Evolutionary conservation across 2,113 vertebrate genomes (phyloP), one percentile per base, ranked within the genome.

Genomic region (Ptyas mucosa): DNA sequence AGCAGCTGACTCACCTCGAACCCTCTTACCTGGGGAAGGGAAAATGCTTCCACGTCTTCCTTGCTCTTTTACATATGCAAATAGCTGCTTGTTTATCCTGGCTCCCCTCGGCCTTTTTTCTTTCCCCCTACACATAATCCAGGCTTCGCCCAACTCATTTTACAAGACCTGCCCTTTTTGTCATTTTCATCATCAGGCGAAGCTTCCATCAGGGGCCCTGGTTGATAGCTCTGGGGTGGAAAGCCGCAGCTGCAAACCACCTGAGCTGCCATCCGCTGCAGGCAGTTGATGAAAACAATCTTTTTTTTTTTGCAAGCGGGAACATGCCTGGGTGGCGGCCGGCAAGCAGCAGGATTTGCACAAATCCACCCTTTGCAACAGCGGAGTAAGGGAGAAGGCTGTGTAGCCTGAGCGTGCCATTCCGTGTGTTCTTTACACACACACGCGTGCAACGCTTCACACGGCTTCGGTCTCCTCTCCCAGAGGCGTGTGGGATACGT

Each of bases 81-180:
- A 5, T 55, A 43, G 8, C 2, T n/a, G 20, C 55, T 15, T 20
- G 6, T 39, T 10, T 21, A 21, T 23, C 26, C 46, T 64, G 10
- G 75, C 11, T 49, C 15, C 2, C 9, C 0, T 51, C 24, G 14
- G 64, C 26, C 43, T 2, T 43, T 43, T 43, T 2, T 2, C 43
- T 43, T 57, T 39, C 8, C 8, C 18, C 0, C 8, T 8, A 51
- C 49, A 43, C 43, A 43, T 51, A 51, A 51, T 51, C 49, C 1
- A 1, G 8, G 49, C 8, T 55, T 3, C 29, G 1, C 11, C 2
- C 10, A 20, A 52, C 34, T 7, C 6, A 2, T 0, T 5, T 34
- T 46, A 39, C 5, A 23, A 15, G 53, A 43, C 24, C 81, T 14
- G 43, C 43, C 43, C 43, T 43, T 43, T 43, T 43, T 1, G 43